phyloP scores from a whole-genome alignment of 2,797 vertebrate genomes.

The Paramormyrops hopkinsi region DNA sequence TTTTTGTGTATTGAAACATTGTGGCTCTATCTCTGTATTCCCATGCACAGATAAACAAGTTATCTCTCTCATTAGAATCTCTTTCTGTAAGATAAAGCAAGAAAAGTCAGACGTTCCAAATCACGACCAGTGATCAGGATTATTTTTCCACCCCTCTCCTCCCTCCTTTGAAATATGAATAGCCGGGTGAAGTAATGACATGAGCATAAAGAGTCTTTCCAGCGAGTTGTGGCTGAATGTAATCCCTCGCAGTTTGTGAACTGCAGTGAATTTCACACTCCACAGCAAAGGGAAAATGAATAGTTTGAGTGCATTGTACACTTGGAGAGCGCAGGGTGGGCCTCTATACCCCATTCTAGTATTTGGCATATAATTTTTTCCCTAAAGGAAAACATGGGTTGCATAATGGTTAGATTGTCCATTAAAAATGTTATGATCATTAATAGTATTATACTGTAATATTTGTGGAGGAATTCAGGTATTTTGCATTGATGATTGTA shows the following conservation, averaged over 20 bases:
- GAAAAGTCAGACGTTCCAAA: neutral
- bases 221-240: conserved; percentile 15
- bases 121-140: neutral
- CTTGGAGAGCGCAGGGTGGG: neutral
- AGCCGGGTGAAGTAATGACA: conserved; percentile 18
- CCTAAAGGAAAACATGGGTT: neutral
- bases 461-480: neutral
- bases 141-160: neutral
- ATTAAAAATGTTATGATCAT: neutral
- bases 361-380: neutral
- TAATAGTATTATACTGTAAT: neutral
- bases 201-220: conserved; percentile 14
- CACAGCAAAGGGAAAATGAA: neutral
- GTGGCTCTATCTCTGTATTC: neutral
- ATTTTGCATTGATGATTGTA: neutral
- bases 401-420: neutral
- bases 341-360: neutral
- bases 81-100: neutral
- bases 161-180: conserved; percentile 17
- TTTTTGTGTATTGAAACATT: neutral
- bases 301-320: neutral
- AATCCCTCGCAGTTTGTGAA: neutral
- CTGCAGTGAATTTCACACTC: conserved; percentile 13
- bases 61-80: neutral
- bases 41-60: neutral